Evolutionary conservation across 2,113 vertebrate genomes (phyloP), one percentile per base, ranked within the genome.

Genomic region (Sturnus vulgaris): DNA sequence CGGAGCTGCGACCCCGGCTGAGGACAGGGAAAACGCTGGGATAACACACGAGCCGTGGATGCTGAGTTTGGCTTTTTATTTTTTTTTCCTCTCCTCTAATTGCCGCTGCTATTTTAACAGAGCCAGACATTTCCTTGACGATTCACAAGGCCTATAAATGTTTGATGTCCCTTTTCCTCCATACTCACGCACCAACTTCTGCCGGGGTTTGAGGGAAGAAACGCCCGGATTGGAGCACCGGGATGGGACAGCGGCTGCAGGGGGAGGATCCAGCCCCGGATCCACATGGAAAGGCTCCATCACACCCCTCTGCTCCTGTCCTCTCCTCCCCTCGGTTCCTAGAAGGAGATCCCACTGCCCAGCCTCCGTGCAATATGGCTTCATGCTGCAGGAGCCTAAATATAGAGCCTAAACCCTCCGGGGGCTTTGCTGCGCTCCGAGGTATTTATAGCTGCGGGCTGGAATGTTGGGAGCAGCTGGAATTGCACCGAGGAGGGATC

Each of bases 401-500:
- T 65, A 81, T 93, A 97, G 95, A 33, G 35, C 50, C 88, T 1
- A 2, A 94, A 76, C 23, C 92, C 96, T 92, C 42, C 31, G 75
- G 79, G 92, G 94, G 82, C 82, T 93, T 35, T n/a, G 92, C 88
- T 69, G 90, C 66, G 76, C 55, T 76, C 49, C 0, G 10, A 90
- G 93, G 50, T 97, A 96, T 97, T 96, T 96, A 90, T 97, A 96
- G 79, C 92, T 47, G 47, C 66, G 50, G 80, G 37, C 53, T 19
- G 47, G 3, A 11, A 9, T 22, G 8, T 2, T 11, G 65, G 90
- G 85, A 94, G 92, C 39, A 46, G 94, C 88, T 94, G 94, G 91
- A 93, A 86, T 72, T 22, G 82, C 33, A 1, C n/a, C 0, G 3
- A 53, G 64, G n/a, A 35, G 40, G 78, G 88, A 70, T 14, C 31